These are phyloP conservation scores for Pelecanoides urinatrix DNA, from an alignment of 2,113 vertebrate species.

Conservation along the genomic window DNA sequence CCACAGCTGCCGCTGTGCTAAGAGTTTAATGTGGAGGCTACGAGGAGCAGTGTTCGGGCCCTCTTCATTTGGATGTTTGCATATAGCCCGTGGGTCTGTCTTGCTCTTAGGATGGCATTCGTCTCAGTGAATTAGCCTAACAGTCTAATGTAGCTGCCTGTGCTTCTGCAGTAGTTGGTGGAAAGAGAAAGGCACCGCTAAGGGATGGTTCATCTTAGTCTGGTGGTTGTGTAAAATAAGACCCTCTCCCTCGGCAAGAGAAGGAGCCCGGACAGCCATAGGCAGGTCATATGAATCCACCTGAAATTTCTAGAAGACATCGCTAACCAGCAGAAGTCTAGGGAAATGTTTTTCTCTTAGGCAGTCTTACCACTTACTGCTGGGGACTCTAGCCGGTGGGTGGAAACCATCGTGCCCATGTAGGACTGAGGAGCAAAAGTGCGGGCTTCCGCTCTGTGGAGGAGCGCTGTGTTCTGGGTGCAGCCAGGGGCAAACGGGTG, in stretches of 20 bases:
- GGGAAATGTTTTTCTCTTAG: not conserved
- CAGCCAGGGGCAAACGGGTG: not conserved
- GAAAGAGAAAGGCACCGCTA: not conserved
- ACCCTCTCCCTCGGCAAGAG: not conserved
- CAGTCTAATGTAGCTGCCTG: not conserved
- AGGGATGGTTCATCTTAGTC: not conserved
- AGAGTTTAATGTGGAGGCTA: not conserved
- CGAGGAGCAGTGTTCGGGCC: rapidly evolving
- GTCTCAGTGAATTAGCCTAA: not conserved
- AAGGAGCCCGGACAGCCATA: not conserved
- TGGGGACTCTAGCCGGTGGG: not conserved
- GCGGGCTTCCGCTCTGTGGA: not conserved
- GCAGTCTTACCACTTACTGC: not conserved
- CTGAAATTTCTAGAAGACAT: not conserved
- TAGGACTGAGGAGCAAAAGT: not conserved
- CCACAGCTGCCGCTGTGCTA: not conserved
- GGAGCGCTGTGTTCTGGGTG: not conserved
- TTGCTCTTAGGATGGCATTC: not conserved
- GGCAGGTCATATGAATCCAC: not conserved
- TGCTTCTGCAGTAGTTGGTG: not conserved
- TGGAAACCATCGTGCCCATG: rapidly evolving
- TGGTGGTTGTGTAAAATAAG: not conserved
- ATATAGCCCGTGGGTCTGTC: not conserved
- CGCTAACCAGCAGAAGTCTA: not conserved
- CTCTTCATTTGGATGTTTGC: not conserved